Evolutionary conservation across 2,888 invertebrate species (phyloP).

Genomic region (Emmelina monodactyla): DNA sequence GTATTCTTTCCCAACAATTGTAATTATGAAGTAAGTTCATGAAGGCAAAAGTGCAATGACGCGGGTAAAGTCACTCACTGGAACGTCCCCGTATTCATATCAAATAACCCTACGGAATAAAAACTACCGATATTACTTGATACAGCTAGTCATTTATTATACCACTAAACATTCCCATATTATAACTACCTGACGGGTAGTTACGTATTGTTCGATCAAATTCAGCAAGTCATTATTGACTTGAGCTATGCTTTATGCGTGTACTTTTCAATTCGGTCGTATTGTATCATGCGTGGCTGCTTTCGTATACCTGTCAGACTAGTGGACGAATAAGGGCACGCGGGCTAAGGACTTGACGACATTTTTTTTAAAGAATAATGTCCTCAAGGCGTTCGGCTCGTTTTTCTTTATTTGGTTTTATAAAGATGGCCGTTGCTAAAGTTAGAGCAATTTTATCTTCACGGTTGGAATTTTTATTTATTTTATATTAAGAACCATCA

Average conservation of each 20-base stretch:
- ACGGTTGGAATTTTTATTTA: too few species aligned
- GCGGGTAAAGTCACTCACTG: conserved; percentile 31
- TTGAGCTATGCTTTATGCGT: conserved; percentile 9
- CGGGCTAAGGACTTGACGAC: conserved; percentile 25
- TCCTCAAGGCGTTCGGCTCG: conserved; percentile 25
- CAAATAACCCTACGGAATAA: conserved; percentile 19
- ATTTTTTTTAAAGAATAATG: conserved; percentile 35
- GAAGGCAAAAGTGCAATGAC: conserved; percentile 33
- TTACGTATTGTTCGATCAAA: conserved; percentile 19
- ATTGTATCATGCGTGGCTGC: conserved; percentile 25
- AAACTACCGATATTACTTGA: too few species aligned
- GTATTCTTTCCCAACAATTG: too few species aligned
- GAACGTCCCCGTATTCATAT: conserved; percentile 23
- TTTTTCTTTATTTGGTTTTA: conserved; percentile 5
- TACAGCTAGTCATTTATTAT: too few species aligned
- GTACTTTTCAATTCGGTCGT: conserved; percentile 14
- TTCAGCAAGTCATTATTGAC: conserved; percentile 11
- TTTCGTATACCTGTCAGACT: conserved; percentile 26
- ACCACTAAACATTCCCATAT: too few species aligned
- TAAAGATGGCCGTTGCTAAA: conserved; percentile 1
- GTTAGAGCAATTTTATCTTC: too few species aligned
- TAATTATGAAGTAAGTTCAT: too few species aligned
- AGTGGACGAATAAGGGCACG: conserved; percentile 45
- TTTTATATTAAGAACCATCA: too few species aligned
- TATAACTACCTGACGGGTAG: conserved; percentile 12